These are phyloP conservation scores for Pollachius pollachius DNA, from an alignment of 2,113 vertebrate species.

Conservation along the genomic window DNA sequence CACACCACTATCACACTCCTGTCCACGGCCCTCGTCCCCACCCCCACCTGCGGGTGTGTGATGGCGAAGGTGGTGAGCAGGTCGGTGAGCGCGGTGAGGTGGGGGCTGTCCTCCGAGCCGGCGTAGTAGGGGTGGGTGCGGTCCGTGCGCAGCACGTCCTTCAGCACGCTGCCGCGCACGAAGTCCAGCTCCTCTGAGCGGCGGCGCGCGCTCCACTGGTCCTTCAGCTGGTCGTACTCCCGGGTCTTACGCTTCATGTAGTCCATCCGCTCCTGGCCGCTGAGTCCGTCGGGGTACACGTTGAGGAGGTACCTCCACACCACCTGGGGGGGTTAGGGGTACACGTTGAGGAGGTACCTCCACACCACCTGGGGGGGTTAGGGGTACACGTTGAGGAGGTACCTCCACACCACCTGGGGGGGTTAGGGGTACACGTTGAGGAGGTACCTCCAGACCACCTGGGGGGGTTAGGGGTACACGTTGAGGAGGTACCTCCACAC, in stretches of 20 bases:
- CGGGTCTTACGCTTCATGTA: conserved; percentile 89
- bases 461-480: too few relatives aligned
- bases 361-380: too few relatives aligned
- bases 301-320: conserved; percentile 94
- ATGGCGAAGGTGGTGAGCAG: conserved; percentile 91
- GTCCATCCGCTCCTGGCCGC: conserved; percentile 86
- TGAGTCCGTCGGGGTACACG: conserved; percentile 87
- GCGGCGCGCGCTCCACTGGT: conserved; percentile 71
- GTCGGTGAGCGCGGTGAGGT: conserved; percentile 82
- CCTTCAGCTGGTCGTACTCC: conserved; percentile 85
- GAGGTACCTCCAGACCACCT: too few relatives aligned
- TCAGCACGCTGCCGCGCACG: conserved; percentile 85
- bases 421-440: too few relatives aligned
- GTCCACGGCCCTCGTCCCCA: too few relatives aligned
- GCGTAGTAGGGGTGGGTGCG: conserved; percentile 88
- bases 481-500: too few relatives aligned
- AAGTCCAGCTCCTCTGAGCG: conserved; percentile 79
- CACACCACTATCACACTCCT: too few relatives aligned
- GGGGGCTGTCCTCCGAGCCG: conserved; percentile 89
- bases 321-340: conserved; percentile 70
- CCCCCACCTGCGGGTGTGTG: conserved; percentile 84
- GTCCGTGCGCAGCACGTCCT: conserved; percentile 92
- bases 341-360: too few relatives aligned
- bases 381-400: too few relatives aligned
- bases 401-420: too few relatives aligned